Evolutionary conservation across 2,888 invertebrate genomes (phyloP).

Genomic region (Nomada goodeniana): DNA sequence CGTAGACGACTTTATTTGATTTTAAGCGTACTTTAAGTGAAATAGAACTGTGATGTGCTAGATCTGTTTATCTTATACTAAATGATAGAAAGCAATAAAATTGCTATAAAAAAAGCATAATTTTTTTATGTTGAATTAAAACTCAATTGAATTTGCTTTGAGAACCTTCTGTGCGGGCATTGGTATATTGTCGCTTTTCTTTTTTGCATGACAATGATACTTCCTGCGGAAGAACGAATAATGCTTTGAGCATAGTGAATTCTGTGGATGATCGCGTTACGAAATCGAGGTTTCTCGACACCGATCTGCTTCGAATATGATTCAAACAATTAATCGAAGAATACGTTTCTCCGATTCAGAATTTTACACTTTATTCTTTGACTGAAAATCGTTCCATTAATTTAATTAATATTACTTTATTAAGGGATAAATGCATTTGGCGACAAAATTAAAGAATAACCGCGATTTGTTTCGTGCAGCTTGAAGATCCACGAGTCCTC

Average conservation of each 20-base stretch:
- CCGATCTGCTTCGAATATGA: conserved; percentile 56
- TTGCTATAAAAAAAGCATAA: background rate
- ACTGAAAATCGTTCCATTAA: conserved; percentile 20
- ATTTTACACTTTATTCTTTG: conserved; percentile 19
- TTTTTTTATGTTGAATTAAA: too few species aligned
- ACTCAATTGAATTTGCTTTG: background rate
- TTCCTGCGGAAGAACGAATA: conserved; percentile 79
- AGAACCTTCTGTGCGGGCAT: conserved; percentile 16
- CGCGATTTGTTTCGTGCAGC: too few species aligned
- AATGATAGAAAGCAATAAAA: too few species aligned
- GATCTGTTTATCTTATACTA: too few species aligned
- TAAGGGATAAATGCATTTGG: too few species aligned
- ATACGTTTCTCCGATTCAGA: conserved; percentile 28
- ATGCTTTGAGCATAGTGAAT: conserved; percentile 69
- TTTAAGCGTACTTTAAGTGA: too few species aligned
- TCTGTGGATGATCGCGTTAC: conserved; percentile 46
- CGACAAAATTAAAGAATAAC: too few species aligned
- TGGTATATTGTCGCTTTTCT: conserved; percentile 4
- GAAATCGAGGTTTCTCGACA: conserved; percentile 27
- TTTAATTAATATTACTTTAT: conserved; percentile 30
- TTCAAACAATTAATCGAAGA: conserved; percentile 37
- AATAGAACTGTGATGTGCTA: too few species aligned
- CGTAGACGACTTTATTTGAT: too few species aligned
- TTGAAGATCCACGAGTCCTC: too few species aligned
- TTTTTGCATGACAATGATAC: conserved; percentile 60